A percentile compares a stretch with the other conserved stretches of the same genome.
Evolutionary conservation across 2,113 vertebrate genomes (phyloP).

Genomic region (Dermatemys mawii): DNA sequence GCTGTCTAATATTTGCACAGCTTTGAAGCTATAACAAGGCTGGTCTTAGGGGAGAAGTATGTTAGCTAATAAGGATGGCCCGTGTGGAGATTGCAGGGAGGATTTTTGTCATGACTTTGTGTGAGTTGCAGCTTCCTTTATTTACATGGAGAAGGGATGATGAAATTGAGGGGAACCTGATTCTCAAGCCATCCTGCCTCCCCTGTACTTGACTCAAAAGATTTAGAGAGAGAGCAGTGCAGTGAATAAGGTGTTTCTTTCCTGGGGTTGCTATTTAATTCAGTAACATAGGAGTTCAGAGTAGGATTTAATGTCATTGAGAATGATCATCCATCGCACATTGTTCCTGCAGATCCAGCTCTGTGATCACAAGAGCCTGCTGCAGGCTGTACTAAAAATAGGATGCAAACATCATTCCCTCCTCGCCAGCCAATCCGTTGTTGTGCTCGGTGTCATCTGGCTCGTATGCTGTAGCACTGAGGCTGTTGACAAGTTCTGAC

Average conservation of each 20-base stretch:
- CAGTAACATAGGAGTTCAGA: fast-evolving
- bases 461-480: slow-evolving; percentile 13
- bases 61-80: background rate
- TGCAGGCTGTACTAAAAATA: slow-evolving; percentile 70
- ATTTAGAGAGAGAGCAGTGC: background rate
- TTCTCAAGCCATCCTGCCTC: background rate
- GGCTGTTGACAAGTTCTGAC: slow-evolving; percentile 3
- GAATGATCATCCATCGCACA: background rate
- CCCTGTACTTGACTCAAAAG: background rate
- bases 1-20: fast-evolving
- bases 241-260: background rate
- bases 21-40: background rate
- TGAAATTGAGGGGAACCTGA: background rate
- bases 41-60: background rate
- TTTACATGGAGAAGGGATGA: background rate
- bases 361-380: slow-evolving; percentile 13
- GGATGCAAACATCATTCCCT: slow-evolving; percentile 56
- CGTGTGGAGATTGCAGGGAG: background rate
- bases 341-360: slow-evolving; percentile 30
- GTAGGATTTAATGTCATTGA: background rate
- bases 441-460: background rate
- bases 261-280: background rate
- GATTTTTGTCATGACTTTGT: background rate
- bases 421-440: background rate
- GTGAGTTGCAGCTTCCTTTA: background rate